phyloP scores from a whole-genome alignment of 92 coral and sea anemone species.

The Virgularia gustaviana region DNA sequence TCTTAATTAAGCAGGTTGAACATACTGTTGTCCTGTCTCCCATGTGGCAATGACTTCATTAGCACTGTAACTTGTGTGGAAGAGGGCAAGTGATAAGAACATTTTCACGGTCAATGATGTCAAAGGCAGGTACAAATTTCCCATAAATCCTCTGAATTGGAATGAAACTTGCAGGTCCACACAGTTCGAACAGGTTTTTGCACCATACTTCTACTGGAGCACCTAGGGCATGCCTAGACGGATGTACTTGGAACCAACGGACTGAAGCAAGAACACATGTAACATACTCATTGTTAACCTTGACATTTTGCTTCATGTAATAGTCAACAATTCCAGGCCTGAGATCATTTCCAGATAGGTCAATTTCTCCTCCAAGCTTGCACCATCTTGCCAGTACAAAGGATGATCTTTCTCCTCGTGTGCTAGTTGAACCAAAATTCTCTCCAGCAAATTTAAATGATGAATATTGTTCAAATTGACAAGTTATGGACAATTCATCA shows the following conservation, averaged over 20 bases:
- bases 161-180: slow-evolving; percentile 48
- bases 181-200: slow-evolving; percentile 41
- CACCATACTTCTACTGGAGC: slow-evolving; percentile 56
- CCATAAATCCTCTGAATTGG: slow-evolving; percentile 47
- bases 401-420: slow-evolving; percentile 46
- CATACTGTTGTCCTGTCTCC: no score
- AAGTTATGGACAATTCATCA: slow-evolving; percentile 48
- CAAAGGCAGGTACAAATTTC: slow-evolving; percentile 48
- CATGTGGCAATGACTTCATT: background rate
- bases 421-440: slow-evolving; percentile 26
- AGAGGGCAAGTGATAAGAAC: slow-evolving; percentile 53
- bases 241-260: slow-evolving; percentile 52
- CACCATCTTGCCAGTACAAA: slow-evolving; percentile 60
- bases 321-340: slow-evolving; percentile 45
- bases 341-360: slow-evolving; percentile 37
- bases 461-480: slow-evolving; percentile 36
- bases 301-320: slow-evolving; percentile 37
- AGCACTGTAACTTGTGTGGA: slow-evolving; percentile 39
- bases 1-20: no score
- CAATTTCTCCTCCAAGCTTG: slow-evolving; percentile 44
- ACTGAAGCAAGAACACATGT: slow-evolving; percentile 44
- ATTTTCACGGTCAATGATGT: slow-evolving; percentile 32
- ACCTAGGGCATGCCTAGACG: slow-evolving; percentile 39
- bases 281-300: slow-evolving; percentile 25
- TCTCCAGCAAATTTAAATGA: slow-evolving; percentile 39